phyloP scores from a whole-genome alignment of 2,888 invertebrate species.

The Melanostoma scalare region DNA sequence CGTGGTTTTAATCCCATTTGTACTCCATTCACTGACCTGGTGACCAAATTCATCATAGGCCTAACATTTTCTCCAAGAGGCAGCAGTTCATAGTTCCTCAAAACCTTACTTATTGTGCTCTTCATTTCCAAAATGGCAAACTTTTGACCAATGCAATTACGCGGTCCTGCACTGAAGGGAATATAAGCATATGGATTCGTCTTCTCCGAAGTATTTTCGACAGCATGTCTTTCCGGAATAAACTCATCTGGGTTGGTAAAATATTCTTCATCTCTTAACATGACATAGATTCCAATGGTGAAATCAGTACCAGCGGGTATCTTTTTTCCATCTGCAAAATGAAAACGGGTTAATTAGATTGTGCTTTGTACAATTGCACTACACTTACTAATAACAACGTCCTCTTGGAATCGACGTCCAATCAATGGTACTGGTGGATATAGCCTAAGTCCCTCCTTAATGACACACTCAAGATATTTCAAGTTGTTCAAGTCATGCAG shows the following conservation, averaged over 20 bases:
- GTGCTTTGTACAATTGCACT: not conserved
- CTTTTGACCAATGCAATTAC: conserved; percentile 81
- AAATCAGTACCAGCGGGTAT: conserved; percentile 78
- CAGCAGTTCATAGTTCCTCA: conserved; percentile 77
- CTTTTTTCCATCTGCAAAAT: conserved; percentile 75
- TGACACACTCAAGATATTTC: conserved; percentile 84
- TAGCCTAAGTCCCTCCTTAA: conserved; percentile 86
- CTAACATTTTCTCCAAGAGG: conserved; percentile 77
- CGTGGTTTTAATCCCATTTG: conserved; percentile 77
- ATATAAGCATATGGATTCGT: conserved; percentile 80
- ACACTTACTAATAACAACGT: conserved; percentile 83
- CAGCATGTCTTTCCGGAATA: conserved; percentile 79
- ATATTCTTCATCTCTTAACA: conserved; percentile 77
- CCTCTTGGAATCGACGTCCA: conserved; percentile 83
- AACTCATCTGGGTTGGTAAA: conserved; percentile 79
- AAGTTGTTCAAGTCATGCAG: conserved; percentile 77
- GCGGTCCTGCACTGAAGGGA: conserved; percentile 80
- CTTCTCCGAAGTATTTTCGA: conserved; percentile 82
- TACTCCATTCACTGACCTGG: conserved; percentile 77
- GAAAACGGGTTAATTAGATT: not conserved
- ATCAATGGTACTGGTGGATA: conserved; percentile 87
- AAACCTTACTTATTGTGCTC: conserved; percentile 77
- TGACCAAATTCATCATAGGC: conserved; percentile 76
- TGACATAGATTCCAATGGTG: conserved; percentile 76
- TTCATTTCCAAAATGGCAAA: conserved; percentile 81